These are phyloP conservation scores for Drosophila micromelanica DNA, from an alignment of 1,140 invertebrate genomes.

Conservation along the genomic window DNA sequence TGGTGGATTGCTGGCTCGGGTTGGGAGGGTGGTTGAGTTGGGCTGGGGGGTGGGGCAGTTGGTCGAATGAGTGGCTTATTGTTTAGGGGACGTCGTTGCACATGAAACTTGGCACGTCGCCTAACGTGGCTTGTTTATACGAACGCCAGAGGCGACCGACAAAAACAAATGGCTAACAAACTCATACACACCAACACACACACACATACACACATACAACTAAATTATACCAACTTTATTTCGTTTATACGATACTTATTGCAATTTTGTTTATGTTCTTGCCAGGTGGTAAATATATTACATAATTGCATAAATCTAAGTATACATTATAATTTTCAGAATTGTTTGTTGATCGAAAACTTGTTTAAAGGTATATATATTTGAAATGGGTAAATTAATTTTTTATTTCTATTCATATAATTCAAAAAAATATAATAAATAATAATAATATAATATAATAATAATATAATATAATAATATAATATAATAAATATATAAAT, in stretches of 20 bases:
- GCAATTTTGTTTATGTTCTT: constrained; percentile 20
- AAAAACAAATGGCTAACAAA: constrained; percentile 53
- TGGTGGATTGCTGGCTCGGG: not conserved
- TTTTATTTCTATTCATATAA: no score
- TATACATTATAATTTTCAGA: no score
- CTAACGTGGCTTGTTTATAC: constrained; percentile 77
- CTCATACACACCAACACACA: constrained; percentile 10
- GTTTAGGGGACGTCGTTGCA: constrained; percentile 51
- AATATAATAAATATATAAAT: no score
- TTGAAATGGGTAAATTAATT: no score
- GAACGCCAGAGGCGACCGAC: constrained; percentile 48
- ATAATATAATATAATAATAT: no score
- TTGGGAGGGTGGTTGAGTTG: constrained; percentile 3
- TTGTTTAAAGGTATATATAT: no score
- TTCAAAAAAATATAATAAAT: no score
- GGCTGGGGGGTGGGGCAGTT: constrained; percentile 1
- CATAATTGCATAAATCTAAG: no score
- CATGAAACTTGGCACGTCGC: constrained; percentile 78
- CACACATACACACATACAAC: not conserved
- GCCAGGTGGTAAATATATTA: not conserved
- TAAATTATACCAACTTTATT: constrained; percentile 2
- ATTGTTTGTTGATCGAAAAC: no score
- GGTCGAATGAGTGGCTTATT: constrained; percentile 11
- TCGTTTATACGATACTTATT: constrained; percentile 40
- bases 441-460: no score